phyloP scores from a whole-genome alignment of 2,888 invertebrate genomes.

The Cryptocephalus primarius region DNA sequence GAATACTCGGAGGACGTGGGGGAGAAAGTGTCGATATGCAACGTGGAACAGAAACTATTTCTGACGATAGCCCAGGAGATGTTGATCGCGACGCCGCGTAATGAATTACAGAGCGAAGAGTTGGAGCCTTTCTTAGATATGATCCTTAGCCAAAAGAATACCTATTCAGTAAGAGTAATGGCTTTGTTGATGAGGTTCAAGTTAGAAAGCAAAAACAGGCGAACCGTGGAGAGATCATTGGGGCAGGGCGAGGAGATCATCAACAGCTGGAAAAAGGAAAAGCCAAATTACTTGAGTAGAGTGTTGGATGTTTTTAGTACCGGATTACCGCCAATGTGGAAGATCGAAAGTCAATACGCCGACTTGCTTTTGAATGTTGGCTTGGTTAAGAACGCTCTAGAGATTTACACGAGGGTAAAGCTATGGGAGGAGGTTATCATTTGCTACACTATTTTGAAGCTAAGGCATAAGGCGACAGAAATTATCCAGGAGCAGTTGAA shows the following conservation, averaged over 20 bases:
- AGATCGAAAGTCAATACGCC: slow-evolving; percentile 64
- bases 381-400: slow-evolving; percentile 72
- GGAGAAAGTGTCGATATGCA: slow-evolving; percentile 40
- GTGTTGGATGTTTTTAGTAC: slow-evolving; percentile 57
- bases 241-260: slow-evolving; percentile 74
- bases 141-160: slow-evolving; percentile 55
- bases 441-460: slow-evolving; percentile 77
- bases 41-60: slow-evolving; percentile 68
- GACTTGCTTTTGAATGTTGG: slow-evolving; percentile 72
- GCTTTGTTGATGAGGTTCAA: slow-evolving; percentile 61
- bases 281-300: slow-evolving; percentile 38
- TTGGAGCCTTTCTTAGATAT: slow-evolving; percentile 63
- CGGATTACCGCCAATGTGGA: slow-evolving; percentile 65
- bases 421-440: slow-evolving; percentile 89
- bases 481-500: slow-evolving; percentile 72
- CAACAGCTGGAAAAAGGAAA: slow-evolving; percentile 39
- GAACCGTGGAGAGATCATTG: slow-evolving; percentile 82
- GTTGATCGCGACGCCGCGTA: slow-evolving; percentile 65
- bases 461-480: slow-evolving; percentile 85
- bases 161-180: slow-evolving; percentile 67
- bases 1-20: slow-evolving; percentile 53
- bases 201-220: slow-evolving; percentile 63
- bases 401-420: slow-evolving; percentile 62
- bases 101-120: slow-evolving; percentile 73
- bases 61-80: slow-evolving; percentile 63